Conservation (phyloP, 2,888 invertebrate genomes). For the Conistra vaccinii region DNA sequence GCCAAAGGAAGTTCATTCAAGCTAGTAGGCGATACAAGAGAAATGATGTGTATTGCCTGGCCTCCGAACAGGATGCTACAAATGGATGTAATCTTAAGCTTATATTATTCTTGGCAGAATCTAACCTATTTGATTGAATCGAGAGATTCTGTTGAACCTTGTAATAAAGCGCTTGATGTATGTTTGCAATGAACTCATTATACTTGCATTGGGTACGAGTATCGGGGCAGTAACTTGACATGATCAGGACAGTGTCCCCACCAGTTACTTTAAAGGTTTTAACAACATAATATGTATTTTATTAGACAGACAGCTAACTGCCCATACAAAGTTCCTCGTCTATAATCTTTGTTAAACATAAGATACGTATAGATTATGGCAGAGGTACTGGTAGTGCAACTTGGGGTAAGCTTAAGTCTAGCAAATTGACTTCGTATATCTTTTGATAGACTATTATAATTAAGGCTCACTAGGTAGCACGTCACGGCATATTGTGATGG, state of each 20-base stretch:
- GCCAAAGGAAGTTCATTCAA: background rate
- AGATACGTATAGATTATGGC: background rate
- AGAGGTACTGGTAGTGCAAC: background rate
- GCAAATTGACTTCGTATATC: too few relatives aligned
- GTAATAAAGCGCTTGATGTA: conserved; percentile 45
- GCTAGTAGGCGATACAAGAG: background rate
- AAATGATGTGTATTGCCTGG: background rate
- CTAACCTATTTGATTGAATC: conserved; percentile 25
- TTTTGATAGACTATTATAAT: too few relatives aligned
- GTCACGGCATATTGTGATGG: too few relatives aligned
- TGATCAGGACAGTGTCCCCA: conserved; percentile 33
- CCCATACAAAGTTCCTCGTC: background rate
- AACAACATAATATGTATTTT: background rate
- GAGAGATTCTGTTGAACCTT: conserved; percentile 40
- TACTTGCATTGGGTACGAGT: conserved; percentile 47
- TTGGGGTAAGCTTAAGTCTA: background rate
- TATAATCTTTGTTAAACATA: background rate
- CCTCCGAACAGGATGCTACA: background rate
- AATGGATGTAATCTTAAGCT: background rate
- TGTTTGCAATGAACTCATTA: conserved; percentile 59
- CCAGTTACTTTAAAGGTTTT: conserved; percentile 20
- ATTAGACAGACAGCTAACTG: background rate
- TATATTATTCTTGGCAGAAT: conserved; percentile 36
- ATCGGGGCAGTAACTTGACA: conserved; percentile 17
- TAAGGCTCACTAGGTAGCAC: too few relatives aligned